Evolutionary conservation across 1,140 invertebrate genomes (phyloP), one percentile per base, ranked within the genome.

Genomic region (Physella acuta): DNA sequence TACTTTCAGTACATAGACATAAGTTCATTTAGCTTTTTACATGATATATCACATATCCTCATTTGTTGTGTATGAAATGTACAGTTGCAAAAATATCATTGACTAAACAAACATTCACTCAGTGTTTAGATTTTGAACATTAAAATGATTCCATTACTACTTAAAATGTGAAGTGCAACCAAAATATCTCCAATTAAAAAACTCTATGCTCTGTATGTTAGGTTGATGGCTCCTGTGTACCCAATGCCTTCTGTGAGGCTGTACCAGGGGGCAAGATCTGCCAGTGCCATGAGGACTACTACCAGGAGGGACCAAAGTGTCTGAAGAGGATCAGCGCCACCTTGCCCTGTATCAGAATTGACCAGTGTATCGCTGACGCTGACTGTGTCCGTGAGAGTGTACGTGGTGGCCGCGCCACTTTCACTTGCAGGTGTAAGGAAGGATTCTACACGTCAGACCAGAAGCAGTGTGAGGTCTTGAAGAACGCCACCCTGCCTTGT

Each of bases 291-390:
- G 14, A 51, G 3, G 65, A 51, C 0, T 72, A 44, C 61, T 72
- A 59, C 31, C 39, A 63, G 28, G 60, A 52, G 2, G 24, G 51
- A 26, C 37, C 61, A 16, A 24, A 33, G 16, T 72, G 71, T 52
- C 53, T 61, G 39, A 31, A 33, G 37, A 68, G 52, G 33, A 68
- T 61, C 0, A 52, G 30, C 1, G 71, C 71, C 14, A 62, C 36
- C 8, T 28, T 56, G 11, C 71, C 66, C 1, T 72, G 71, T 24
- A 39, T 63, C 14, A 8, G 60, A 20, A 37, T 68, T 0, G 71
- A 67, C 17, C 65, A 72, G 33, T 72, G 71, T 33, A 58, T 64
- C 1, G 34, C 16, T 24, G 64, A 72, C 33, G 71, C 71, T 1
- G 71, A 72, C n/a, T 72, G 71, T 36, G 26, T 36, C 2, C 37